Base-by-base conservation (phyloP, 2,888 invertebrate genomes). In the Nyleta sp. region DNA sequence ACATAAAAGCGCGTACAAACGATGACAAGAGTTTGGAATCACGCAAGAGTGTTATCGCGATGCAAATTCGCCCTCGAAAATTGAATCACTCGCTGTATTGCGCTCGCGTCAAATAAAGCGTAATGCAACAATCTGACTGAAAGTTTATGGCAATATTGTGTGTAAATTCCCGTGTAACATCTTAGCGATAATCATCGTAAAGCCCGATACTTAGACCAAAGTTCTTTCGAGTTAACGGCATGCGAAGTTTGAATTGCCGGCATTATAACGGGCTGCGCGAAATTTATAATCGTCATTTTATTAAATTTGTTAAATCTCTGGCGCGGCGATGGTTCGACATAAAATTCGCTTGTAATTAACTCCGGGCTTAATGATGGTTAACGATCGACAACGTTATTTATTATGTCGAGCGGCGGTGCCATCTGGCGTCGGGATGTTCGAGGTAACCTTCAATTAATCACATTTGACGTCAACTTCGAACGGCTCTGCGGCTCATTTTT, bases 331-430 rank as follows among this genome's bases (percentile, higher is more conserved):
- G 15, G 20, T 59, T 59, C 20, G 22, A 70, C 52, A 60, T 70
- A 35, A 35, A 4, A 35, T 35, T 35, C 35, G 35, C 35, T 64
- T 55, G 60, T 57, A 72, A 73, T 73, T 73, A 73, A 73, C 73
- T 64, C 22, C 48, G 11, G 13, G 55, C 33, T 64, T 73, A 59
- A 57, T 50, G 59, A 50, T 65, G 52, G 48, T 42, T 73, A 73
- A 73, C 65, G 65, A 73, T 73, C 65, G 73, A 53, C 52, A 59
- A 33, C 35, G 59, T 67, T 74, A 74, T 74, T 74, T 74, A 74
- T 59, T 57, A 67, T 67, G 65, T 67, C 53, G 24, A 33, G 46
- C 59, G 11, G 20, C 38, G 38, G 44, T 52, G 65, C 53, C 73
- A 67, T 74, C 59, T 67, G 73, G 65, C 38, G 13, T 22, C n/a